phyloP scores from a whole-genome alignment of 2,888 invertebrate species.

The Elysia crispata region DNA sequence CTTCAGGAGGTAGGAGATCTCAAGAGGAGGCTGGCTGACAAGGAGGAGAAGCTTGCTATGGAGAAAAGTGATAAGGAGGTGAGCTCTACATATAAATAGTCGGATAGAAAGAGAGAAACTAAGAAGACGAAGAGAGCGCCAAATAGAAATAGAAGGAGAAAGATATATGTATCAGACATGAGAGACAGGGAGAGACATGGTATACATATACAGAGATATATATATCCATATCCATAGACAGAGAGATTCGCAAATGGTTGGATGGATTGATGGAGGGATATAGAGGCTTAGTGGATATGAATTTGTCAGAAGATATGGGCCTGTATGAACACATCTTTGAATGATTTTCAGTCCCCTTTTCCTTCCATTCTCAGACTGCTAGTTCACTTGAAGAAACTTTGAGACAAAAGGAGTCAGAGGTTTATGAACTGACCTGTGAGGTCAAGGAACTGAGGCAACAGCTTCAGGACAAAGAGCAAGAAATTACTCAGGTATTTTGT shows the following conservation, averaged over 20 bases:
- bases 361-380: not conserved
- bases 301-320: not conserved
- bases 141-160: no score
- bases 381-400: conserved; percentile 20
- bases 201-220: no score
- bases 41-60: conserved; percentile 46
- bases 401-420: conserved; percentile 34
- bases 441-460: conserved; percentile 37
- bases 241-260: no score
- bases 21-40: conserved; percentile 54
- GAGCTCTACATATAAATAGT: no score
- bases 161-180: no score
- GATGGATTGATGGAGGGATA: no score
- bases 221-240: no score
- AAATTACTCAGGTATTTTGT: no score
- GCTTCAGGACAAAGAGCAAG: conserved; percentile 19
- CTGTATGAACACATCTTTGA: not conserved
- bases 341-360: not conserved
- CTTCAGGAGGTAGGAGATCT: conserved; percentile 56
- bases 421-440: conserved; percentile 32
- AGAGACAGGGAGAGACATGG: no score
- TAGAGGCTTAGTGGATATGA: not conserved
- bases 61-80: conserved; percentile 35
- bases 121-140: no score
- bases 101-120: no score